Percentiles rank a stretch among this genome's conserved stretches.
phyloP scores from a whole-genome alignment of 2,797 vertebrate genomes.

The Apogon talboti region DNA sequence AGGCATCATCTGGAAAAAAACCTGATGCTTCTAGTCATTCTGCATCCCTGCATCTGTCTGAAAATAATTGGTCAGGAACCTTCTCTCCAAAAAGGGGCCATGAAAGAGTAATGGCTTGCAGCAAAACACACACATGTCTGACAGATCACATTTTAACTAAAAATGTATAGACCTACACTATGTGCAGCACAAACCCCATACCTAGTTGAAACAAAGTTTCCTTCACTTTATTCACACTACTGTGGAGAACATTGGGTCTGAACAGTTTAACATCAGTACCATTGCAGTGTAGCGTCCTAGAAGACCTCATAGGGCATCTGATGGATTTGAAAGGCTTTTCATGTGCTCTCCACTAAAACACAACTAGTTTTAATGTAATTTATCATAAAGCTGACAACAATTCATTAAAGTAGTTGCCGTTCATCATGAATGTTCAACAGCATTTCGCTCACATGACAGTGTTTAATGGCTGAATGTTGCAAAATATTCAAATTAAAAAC shows the following conservation, averaged over 20 bases:
- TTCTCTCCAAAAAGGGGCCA: slow-evolving; percentile 90
- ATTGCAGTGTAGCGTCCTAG: slow-evolving; percentile 9
- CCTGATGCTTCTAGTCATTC: slow-evolving; percentile 99
- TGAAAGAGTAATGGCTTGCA: slow-evolving; percentile 86
- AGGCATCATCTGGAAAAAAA: slow-evolving; percentile 95
- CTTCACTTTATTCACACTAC: slow-evolving; percentile 39
- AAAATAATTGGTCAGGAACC: slow-evolving; percentile 99
- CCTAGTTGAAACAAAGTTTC: slow-evolving; percentile 63
- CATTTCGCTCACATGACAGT: not conserved
- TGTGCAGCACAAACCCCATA: slow-evolving; percentile 33
- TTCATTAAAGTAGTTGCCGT: not conserved
- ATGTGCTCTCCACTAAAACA: not conserved
- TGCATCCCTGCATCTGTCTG: slow-evolving; percentile 99
- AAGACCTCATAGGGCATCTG: not conserved
- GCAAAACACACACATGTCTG: slow-evolving; percentile 81
- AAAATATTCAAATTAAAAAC: not conserved
- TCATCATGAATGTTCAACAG: not conserved
- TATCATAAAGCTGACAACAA: not conserved
- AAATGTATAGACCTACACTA: slow-evolving; percentile 66
- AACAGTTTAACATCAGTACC: not conserved
- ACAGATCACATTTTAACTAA: slow-evolving; percentile 79
- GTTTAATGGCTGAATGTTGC: not conserved
- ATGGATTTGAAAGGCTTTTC: too few relatives aligned
- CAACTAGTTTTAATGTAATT: slow-evolving; percentile 6
- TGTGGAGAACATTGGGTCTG: not conserved